A percentile compares a stretch with the other conserved stretches of the same genome.
These are phyloP conservation scores for Epinephelus moara DNA, from an alignment of 2,113 vertebrate species.

Conservation along the genomic window DNA sequence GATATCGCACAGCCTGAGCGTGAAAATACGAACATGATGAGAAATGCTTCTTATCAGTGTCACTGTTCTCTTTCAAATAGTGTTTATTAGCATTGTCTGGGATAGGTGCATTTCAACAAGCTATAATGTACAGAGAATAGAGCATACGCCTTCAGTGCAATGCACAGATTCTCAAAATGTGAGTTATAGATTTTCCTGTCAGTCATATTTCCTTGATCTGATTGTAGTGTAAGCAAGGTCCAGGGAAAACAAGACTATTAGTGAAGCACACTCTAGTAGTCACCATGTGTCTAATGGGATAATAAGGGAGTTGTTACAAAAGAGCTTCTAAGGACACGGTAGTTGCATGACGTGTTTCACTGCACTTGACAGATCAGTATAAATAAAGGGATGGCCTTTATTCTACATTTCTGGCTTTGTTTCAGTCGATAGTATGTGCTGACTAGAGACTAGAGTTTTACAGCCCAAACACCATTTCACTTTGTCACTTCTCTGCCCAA, in stretches of 20 bases:
- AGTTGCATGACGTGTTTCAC: not conserved
- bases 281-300: not conserved
- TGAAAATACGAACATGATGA: not conserved
- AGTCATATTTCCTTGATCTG: not conserved
- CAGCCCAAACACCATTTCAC: not conserved
- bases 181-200: not conserved
- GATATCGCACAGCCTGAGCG: not conserved
- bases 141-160: not conserved
- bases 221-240: not conserved
- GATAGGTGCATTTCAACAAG: not conserved
- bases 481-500: not conserved
- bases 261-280: not conserved
- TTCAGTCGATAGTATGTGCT: not conserved
- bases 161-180: not conserved
- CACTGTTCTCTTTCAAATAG: not conserved
- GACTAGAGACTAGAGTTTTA: not conserved
- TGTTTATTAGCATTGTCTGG: not conserved
- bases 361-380: not conserved
- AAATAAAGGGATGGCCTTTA: not conserved
- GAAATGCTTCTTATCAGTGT: not conserved
- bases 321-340: not conserved
- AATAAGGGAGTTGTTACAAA: not conserved
- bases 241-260: not conserved
- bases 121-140: not conserved
- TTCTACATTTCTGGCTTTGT: not conserved